Conservation (phyloP, 2,888 invertebrate genomes). For the Torymus auratus region DNA sequence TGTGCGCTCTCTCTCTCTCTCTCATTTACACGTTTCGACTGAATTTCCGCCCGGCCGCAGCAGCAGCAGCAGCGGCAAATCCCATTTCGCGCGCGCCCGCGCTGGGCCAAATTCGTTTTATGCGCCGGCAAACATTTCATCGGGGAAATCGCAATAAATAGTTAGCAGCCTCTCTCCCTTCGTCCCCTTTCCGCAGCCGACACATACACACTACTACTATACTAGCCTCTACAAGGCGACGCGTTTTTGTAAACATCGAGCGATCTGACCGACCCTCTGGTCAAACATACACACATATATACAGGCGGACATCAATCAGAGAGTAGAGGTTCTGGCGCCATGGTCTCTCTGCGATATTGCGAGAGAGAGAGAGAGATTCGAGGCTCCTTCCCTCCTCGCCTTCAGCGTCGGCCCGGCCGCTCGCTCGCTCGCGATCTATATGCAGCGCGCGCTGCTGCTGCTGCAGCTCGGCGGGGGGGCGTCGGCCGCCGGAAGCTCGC, state of each 20-base stretch:
- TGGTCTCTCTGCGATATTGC: too few species aligned
- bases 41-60: slow-evolving; percentile 64
- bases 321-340: too few species aligned
- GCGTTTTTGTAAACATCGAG: slow-evolving; percentile 66
- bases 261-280: slow-evolving; percentile 70
- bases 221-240: too few species aligned
- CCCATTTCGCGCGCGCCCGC: slow-evolving; percentile 57
- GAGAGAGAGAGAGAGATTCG: too few species aligned
- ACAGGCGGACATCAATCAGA: slow-evolving; percentile 73
- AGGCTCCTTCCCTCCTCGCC: too few species aligned
- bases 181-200: too few species aligned
- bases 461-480: slow-evolving; percentile 9
- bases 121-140: slow-evolving; percentile 2
- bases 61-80: slow-evolving; percentile 48
- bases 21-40: slow-evolving; percentile 65
- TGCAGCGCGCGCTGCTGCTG: slow-evolving; percentile 29
- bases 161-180: too few species aligned
- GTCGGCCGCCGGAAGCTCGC: slow-evolving; percentile 47
- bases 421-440: slow-evolving; percentile 45
- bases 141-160: slow-evolving; percentile 1
- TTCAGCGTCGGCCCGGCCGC: neutral
- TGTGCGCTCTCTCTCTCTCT: neutral
- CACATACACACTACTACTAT: too few species aligned
- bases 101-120: slow-evolving; percentile 20
- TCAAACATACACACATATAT: slow-evolving; percentile 72